Evolutionary conservation across 2,888 invertebrate species (phyloP), one percentile per base, ranked within the genome.

Genomic region (Druceiella hillmani): DNA sequence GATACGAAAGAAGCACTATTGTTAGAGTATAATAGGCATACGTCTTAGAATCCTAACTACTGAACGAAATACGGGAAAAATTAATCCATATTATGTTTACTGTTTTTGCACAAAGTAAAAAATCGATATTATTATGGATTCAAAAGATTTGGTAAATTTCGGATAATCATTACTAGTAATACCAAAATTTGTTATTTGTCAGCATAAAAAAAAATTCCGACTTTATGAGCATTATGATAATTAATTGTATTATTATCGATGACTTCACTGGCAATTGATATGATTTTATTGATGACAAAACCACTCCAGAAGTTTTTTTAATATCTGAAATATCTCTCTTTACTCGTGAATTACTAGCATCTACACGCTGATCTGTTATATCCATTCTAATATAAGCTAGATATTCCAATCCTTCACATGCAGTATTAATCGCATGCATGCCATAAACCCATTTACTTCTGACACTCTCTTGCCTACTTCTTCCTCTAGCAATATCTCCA

Each of bases 401-500:
- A 50, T 46, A 47, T 53, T 58, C 52, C 17, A 55, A 50, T 44
- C 38, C 32, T 20, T 56, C 52, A 52, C 54, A 54, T 36, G 55
- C 48, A 25, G 49, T 50, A 45, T 52, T 50, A 48, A 50, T 52
- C 7, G 53, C 45, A 47, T 54, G 49, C 53, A 52, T 52, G 22
- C 51, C 35, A 46, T 52, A 52, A 48, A 56, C 51, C 56, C 57
- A 58, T 55, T 57, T 59, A 45, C 56, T 51, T 43, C 59, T 48
- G n/a, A 57, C 57, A 46, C 55, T 57, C 7, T 59, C 55, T 53
- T 53, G 31, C 13, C 55, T 58, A 55, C 59, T 57, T 55, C 58
- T 48, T 4, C 59, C 58, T 51, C 54, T 58, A 55, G 58, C 33
- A 48, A 60, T 44, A 46, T 58, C 59, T 47, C 59, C 59, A 52